Evolutionary conservation across 2,113 vertebrate genomes (phyloP).

Genomic region (Mixornis gularis): DNA sequence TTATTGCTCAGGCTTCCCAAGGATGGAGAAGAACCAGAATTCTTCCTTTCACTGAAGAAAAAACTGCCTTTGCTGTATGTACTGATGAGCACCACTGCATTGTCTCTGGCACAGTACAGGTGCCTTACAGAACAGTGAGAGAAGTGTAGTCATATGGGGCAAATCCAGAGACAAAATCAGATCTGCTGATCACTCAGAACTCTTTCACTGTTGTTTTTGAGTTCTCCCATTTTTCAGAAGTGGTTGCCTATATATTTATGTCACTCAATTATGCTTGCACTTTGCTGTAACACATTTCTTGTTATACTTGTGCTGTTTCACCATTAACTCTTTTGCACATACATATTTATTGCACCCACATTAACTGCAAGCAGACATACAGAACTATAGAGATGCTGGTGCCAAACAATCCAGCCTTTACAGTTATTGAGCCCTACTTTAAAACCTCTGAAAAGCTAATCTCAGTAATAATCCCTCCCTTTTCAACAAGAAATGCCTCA

Average conservation of each 20-base stretch:
- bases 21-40: background rate
- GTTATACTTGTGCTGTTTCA: background rate
- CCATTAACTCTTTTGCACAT: background rate
- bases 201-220: background rate
- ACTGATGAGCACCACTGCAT: background rate
- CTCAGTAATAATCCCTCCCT: background rate
- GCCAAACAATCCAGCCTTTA: conserved; percentile 1
- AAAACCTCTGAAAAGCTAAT: conserved; percentile 12
- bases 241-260: background rate
- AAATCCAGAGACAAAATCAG: background rate
- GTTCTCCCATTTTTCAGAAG: background rate
- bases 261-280: background rate
- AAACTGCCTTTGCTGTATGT: accelerated
- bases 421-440: background rate
- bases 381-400: background rate
- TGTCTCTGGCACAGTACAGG: background rate
- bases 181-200: background rate
- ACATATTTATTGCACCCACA: background rate
- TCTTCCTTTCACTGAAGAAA: background rate
- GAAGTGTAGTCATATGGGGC: accelerated
- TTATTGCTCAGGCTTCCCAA: background rate
- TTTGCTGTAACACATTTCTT: background rate
- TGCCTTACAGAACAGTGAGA: background rate
- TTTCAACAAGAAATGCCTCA: conserved; percentile 1
- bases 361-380: background rate